phyloP scores from a whole-genome alignment of 2,113 vertebrate genomes.

The Blennius ocellaris region DNA sequence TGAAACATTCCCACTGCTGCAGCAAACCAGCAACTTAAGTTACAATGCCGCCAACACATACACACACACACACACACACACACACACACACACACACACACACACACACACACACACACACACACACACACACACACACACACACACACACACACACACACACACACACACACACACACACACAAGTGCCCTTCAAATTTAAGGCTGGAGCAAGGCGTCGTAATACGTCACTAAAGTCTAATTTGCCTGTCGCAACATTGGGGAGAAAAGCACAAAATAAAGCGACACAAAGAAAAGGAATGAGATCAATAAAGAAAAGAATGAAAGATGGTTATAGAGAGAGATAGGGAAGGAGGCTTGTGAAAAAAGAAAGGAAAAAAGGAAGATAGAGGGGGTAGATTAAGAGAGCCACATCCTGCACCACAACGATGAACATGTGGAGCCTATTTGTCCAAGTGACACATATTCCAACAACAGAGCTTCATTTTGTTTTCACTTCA shows the following conservation, averaged over 20 bases:
- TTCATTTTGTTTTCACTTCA: constrained; percentile 9
- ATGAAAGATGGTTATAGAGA: constrained; percentile 21
- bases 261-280: constrained; percentile 50
- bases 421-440: constrained; percentile 51
- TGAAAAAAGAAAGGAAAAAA: constrained; percentile 4
- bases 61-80: background rate
- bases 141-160: background rate
- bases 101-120: too few relatives aligned
- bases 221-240: constrained; percentile 62
- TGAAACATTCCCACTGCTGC: constrained; percentile 54
- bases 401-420: constrained; percentile 46
- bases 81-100: background rate
- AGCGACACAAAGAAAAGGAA: constrained; percentile 63
- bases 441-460: constrained; percentile 74
- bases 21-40: constrained; percentile 55
- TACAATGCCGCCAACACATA: constrained; percentile 25
- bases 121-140: background rate
- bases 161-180: background rate
- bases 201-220: constrained; percentile 9
- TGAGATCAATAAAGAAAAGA: constrained; percentile 58
- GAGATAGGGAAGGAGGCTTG: constrained; percentile 6
- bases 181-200: constrained; percentile 18
- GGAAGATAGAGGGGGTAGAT: constrained; percentile 21
- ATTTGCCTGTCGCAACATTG: constrained; percentile 57
- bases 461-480: constrained; percentile 67